Evolutionary conservation across 1,140 invertebrate species (phyloP), one percentile per base, ranked within the genome.

Genomic region (Mercenaria mercenaria): DNA sequence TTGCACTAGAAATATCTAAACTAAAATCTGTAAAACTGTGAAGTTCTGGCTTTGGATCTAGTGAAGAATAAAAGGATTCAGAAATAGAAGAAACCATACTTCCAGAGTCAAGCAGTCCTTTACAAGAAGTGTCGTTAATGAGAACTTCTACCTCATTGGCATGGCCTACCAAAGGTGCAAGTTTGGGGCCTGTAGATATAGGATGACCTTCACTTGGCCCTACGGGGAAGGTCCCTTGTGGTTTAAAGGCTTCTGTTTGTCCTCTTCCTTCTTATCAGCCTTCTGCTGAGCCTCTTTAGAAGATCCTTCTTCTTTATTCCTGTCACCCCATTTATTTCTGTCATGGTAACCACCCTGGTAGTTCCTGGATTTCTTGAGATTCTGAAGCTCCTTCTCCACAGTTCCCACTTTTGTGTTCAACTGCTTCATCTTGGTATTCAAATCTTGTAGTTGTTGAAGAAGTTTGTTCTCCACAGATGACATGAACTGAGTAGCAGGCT

Each of bases 71-170:
- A 88, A 88, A 69, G 6, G 18, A 29, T 34, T 87, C 69, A 23
- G 64, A 76, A 43, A 91, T 67, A 23, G 52, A 29, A 10, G 77
- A 39, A n/a, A 88, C 43, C 90, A 91, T 88, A 8, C 83, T 81
- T 3, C 89, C 85, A 34, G 76, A 59, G 39, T 91, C 90, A 23
- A 91, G 64, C 10, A 91, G 56, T 18, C 74, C 84, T 64, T 83
- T 83, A 47, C 13, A 47, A 37, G 23, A 34, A 1, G 11, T 1
- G 26, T 74, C 34, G 18, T 84, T n/a, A 56, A 1, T 47, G 37
- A 29, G 23, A 43, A 29, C 18, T 23, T 69, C 34, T 10, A n/a
- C 15, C 52, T 59, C 52, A 59, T 59, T 59, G 23, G 52, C 52
- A 23, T 18, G 23, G 20, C 52, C 52, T 23, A 59, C 52, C 23